Conservation (phyloP, 1,140 invertebrate species). For the Drosophila carrolli region DNA sequence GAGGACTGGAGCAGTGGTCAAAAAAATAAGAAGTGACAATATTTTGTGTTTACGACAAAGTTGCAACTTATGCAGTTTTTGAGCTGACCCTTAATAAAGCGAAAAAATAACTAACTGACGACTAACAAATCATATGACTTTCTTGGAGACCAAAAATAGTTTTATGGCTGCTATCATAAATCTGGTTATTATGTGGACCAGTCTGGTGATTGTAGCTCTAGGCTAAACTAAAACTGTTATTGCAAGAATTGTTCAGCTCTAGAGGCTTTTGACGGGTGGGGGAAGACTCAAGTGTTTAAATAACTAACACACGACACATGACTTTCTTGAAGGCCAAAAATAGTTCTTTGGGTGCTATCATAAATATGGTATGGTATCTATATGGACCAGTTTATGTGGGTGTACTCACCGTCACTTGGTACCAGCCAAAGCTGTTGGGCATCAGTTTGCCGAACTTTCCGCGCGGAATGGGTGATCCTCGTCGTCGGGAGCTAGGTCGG, state of each 20-base stretch:
- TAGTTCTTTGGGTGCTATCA: neutral
- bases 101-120: slow-evolving; percentile 9
- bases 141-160: slow-evolving; percentile 13
- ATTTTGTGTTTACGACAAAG: slow-evolving; percentile 1
- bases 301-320: slow-evolving; percentile 7
- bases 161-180: neutral
- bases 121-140: slow-evolving; percentile 14
- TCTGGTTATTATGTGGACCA: slow-evolving; percentile 21
- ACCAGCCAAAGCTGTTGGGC: slow-evolving; percentile 73
- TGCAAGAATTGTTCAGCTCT: neutral
- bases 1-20: slow-evolving; percentile 1
- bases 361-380: slow-evolving; percentile 33
- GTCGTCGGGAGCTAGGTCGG: slow-evolving; percentile 53
- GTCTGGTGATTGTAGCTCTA: slow-evolving; percentile 10
- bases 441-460: slow-evolving; percentile 76
- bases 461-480: slow-evolving; percentile 60
- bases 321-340: neutral
- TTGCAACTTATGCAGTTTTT: slow-evolving; percentile 7
- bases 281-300: too few species aligned
- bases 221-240: neutral
- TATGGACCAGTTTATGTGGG: slow-evolving; percentile 18
- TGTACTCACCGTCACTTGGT: slow-evolving; percentile 79
- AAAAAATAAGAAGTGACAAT: slow-evolving; percentile 4
- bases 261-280: too few species aligned
- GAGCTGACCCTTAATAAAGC: neutral